Evolutionary conservation across 2,888 invertebrate genomes (phyloP).

Genomic region (Nesidiocoris tenuis): DNA sequence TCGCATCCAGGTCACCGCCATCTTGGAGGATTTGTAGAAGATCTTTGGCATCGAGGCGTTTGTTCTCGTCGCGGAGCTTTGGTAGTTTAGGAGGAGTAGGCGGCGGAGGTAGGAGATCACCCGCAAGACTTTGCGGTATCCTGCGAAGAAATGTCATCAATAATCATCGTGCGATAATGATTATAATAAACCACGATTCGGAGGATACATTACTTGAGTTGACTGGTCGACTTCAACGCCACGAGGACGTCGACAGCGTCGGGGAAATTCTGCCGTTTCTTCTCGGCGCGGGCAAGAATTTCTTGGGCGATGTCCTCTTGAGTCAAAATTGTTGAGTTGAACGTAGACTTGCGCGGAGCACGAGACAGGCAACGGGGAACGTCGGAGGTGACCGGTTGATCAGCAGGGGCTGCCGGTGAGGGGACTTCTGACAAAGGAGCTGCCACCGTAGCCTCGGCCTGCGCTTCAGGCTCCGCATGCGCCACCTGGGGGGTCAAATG

Average conservation of each 20-base stretch:
- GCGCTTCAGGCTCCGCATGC: neutral
- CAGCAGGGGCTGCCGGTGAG: neutral
- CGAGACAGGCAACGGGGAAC: slow-evolving; percentile 3
- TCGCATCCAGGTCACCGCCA: slow-evolving; percentile 54
- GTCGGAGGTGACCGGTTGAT: neutral
- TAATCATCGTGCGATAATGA: neutral
- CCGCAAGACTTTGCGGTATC: neutral
- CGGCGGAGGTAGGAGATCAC: neutral
- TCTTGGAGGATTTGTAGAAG: slow-evolving; percentile 62
- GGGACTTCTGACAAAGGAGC: neutral
- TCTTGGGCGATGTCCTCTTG: slow-evolving; percentile 61
- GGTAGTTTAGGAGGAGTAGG: slow-evolving; percentile 35
- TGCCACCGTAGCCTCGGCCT: neutral
- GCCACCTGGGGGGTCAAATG: too few relatives aligned
- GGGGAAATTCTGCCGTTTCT: slow-evolving; percentile 56
- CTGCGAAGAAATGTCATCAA: too few relatives aligned
- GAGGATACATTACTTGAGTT: slow-evolving; percentile 22
- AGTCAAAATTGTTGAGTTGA: slow-evolving; percentile 59
- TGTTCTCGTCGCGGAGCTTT: slow-evolving; percentile 48
- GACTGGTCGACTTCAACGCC: slow-evolving; percentile 59
- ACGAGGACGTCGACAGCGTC: slow-evolving; percentile 58
- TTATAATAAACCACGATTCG: neutral
- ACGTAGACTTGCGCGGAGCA: slow-evolving; percentile 39
- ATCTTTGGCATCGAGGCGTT: slow-evolving; percentile 58
- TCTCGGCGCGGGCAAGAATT: slow-evolving; percentile 58